Base-by-base conservation (phyloP, 2,888 invertebrate species). In the Cyclophora punctaria region DNA sequence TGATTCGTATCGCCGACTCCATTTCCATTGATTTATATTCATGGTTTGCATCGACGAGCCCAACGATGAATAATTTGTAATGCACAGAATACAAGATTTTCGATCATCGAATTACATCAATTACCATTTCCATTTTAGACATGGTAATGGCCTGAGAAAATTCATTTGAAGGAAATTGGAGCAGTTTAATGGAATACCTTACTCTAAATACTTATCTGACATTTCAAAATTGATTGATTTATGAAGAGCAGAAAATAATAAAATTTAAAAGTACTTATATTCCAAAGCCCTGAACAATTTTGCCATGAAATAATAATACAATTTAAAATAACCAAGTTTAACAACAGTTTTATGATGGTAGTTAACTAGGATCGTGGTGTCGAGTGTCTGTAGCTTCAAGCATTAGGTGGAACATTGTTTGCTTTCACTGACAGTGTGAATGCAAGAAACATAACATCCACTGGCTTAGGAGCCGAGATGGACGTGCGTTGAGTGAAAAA, bases 391-490 rank as follows among this genome's bases (percentile, higher is more conserved):
- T 71, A 70, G 69, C 67, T 71, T 75, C 78, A 72, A 72, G 80
- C 80, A 77, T 78, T 76, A 79, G 78, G 75, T 78, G 78, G 74
- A 80, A 79, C 82, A 81, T 71, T 73, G 80, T 84, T 80, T 79
- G 85, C 85, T 87, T 85, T 86, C 86, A 78, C 84, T 80, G 69
- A 57, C 69, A 64, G 69, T 71, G 69, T 78, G 75, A 78, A 80
- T 74, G 75, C 72, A 71, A 68, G 85, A 78, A 83, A 85, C 75
- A 70, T 70, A 74, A 85, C 78, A 81, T 82, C 76, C 73, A 74
- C 75, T 66, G 60, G 57, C 62, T 59, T 58, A 60, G 59, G 60
- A 66, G 58, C 55, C 51, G 60, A 71, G 73, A 73, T 71, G 69
- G 59, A 59, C 48, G 56, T 47, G 53, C 59, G 48, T 42, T 42